Percentiles rank a stretch among this genome's conserved stretches.
phyloP scores from a whole-genome alignment of 2,113 vertebrate genomes.

The Camarhynchus parvulus region DNA sequence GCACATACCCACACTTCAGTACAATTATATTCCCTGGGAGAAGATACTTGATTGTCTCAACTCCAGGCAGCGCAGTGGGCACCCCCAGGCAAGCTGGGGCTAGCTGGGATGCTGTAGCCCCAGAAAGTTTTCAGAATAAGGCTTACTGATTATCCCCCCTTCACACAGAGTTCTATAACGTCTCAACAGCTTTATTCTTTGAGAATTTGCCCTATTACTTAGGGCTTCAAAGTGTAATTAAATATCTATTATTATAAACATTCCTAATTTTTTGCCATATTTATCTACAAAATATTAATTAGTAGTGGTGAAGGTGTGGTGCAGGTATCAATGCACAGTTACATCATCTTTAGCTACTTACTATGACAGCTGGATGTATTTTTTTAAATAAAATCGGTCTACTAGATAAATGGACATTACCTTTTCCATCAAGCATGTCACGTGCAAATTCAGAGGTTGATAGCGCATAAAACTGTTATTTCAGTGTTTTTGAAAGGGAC shows the following conservation, averaged over 20 bases:
- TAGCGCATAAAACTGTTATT: not conserved
- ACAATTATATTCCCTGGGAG: conserved; percentile 42
- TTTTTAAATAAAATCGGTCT: not conserved
- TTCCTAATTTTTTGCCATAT: not conserved
- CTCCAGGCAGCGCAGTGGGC: not conserved
- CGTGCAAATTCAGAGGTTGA: not conserved
- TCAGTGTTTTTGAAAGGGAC: not conserved
- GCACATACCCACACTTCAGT: not conserved
- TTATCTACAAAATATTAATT: not conserved
- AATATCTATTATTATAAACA: not conserved
- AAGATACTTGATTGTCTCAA: not conserved
- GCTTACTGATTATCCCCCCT: not conserved
- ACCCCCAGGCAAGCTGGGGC: not conserved
- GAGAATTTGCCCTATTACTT: not conserved
- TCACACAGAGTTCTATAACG: not conserved
- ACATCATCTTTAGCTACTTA: not conserved
- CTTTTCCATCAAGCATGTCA: not conserved
- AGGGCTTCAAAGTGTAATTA: not conserved
- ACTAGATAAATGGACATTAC: not conserved
- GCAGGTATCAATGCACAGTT: not conserved
- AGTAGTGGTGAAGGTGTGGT: not conserved
- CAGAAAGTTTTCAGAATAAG: not conserved
- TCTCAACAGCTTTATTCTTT: not conserved
- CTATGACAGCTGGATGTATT: not conserved
- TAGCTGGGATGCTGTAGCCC: not conserved